A percentile compares a stretch with the other conserved stretches of the same genome.
Evolutionary conservation across 2,113 vertebrate genomes (phyloP).

Genomic region (Chaetops frenatus): DNA sequence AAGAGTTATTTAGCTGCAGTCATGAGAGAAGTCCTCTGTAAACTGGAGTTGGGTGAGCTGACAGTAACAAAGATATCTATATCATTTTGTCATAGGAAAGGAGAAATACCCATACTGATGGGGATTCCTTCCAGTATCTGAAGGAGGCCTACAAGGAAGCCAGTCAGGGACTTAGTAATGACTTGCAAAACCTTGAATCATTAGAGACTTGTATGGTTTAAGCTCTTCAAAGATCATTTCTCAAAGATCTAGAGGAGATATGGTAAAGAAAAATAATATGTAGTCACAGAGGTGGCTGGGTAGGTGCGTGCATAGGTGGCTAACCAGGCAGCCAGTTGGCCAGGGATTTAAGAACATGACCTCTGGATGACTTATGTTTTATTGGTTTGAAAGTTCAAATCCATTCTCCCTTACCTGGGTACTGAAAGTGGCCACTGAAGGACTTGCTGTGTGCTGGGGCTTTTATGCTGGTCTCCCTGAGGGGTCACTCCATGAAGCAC

Average conservation of each 20-base stretch:
- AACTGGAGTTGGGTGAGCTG: not conserved
- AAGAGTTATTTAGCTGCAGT: not conserved
- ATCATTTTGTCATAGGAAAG: not conserved
- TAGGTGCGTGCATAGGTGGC: not conserved
- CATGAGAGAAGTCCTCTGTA: not conserved
- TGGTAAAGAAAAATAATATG: not conserved
- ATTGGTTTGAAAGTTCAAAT: not conserved
- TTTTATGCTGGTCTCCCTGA: not conserved
- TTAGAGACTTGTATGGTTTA: not conserved
- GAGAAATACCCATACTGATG: not conserved
- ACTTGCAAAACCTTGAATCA: not conserved
- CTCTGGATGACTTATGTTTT: not conserved
- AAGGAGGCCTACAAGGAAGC: not conserved
- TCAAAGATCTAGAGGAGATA: not conserved
- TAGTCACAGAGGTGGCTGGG: not conserved
- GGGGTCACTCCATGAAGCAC: not conserved
- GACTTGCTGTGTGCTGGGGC: not conserved
- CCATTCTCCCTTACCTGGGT: not conserved
- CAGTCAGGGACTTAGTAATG: not conserved
- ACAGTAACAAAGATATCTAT: not conserved
- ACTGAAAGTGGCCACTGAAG: not conserved
- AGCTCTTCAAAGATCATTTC: not conserved
- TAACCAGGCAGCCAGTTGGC: not conserved
- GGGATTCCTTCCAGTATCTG: not conserved
- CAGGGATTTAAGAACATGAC: not conserved